Conservation (phyloP, 2,888 invertebrate genomes). For the Hirtodrosophila cameraria region DNA sequence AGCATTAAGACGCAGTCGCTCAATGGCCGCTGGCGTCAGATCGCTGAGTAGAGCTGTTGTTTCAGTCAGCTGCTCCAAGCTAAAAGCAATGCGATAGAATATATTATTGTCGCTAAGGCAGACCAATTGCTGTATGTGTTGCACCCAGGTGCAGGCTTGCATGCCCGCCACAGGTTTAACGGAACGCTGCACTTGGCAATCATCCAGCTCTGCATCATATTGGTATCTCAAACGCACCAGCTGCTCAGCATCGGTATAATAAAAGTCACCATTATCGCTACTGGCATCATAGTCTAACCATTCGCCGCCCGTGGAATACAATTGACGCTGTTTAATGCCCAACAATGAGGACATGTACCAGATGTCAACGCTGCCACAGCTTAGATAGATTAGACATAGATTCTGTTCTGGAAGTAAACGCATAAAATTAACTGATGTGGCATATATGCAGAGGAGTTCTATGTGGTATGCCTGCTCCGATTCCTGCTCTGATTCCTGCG, state of each 20-base stretch:
- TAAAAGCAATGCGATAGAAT: conserved; percentile 74
- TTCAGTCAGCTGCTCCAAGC: not conserved
- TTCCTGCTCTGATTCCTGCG: conserved; percentile 1
- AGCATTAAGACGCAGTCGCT: conserved; percentile 55
- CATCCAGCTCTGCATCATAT: conserved; percentile 59
- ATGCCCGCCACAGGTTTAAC: conserved; percentile 76
- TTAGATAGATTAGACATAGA: conserved; percentile 74
- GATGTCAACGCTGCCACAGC: conserved; percentile 81
- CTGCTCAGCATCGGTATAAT: conserved; percentile 76
- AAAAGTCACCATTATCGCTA: conserved; percentile 65
- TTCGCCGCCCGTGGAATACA: conserved; percentile 67
- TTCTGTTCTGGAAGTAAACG: conserved; percentile 61
- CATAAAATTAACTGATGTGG: conserved; percentile 67
- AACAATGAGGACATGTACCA: conserved; percentile 76
- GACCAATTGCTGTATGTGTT: conserved; percentile 72
- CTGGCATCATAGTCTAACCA: conserved; percentile 72
- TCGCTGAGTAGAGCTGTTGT: conserved; percentile 38
- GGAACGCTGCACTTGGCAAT: conserved; percentile 62
- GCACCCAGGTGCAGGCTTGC: conserved; percentile 80
- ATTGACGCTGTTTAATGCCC: conserved; percentile 63
- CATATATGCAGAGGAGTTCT: conserved; percentile 67
- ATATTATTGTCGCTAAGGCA: conserved; percentile 83
- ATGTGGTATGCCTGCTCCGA: conserved; percentile 37
- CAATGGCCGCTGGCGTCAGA: conserved; percentile 58
- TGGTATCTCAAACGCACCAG: conserved; percentile 72